phyloP scores from a whole-genome alignment of 2,797 vertebrate genomes.

The Falco novaeseelandiae region DNA sequence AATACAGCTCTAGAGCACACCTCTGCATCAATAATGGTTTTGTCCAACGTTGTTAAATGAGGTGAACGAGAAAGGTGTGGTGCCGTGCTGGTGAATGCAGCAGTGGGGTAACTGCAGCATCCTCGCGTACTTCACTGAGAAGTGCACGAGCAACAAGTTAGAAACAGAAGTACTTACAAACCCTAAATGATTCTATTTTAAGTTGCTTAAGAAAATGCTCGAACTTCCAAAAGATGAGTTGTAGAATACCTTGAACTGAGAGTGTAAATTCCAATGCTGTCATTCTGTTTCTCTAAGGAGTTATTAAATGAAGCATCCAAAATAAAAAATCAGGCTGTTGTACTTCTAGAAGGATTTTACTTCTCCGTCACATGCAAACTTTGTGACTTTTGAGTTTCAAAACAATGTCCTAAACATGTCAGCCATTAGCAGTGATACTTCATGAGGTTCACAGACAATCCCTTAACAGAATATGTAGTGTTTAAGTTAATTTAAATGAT shows the following conservation, averaged over 20 bases:
- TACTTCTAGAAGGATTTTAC: background rate
- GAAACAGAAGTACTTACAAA: background rate
- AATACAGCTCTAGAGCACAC: background rate
- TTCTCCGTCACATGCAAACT: background rate
- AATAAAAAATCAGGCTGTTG: background rate
- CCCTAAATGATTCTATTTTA: background rate
- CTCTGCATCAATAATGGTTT: background rate
- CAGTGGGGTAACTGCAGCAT: background rate
- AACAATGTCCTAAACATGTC: background rate
- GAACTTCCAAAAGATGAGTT: background rate
- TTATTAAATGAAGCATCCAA: constrained; percentile 37
- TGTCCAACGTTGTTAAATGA: background rate
- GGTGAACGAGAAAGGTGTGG: background rate
- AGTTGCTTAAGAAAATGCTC: background rate
- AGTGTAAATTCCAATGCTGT: constrained; percentile 1
- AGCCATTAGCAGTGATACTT: background rate
- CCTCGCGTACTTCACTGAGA: fast-evolving
- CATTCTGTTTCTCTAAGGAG: constrained; percentile 13
- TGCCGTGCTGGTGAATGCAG: background rate
- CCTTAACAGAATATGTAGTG: background rate
- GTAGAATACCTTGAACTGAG: constrained; percentile 38
- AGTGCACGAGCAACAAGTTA: background rate
- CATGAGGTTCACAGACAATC: background rate
- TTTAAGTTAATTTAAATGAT: constrained; percentile 43
- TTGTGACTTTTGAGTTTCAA: background rate